phyloP scores from a whole-genome alignment of 23 tunicate genomes.

The Aplidium turbinatum region DNA sequence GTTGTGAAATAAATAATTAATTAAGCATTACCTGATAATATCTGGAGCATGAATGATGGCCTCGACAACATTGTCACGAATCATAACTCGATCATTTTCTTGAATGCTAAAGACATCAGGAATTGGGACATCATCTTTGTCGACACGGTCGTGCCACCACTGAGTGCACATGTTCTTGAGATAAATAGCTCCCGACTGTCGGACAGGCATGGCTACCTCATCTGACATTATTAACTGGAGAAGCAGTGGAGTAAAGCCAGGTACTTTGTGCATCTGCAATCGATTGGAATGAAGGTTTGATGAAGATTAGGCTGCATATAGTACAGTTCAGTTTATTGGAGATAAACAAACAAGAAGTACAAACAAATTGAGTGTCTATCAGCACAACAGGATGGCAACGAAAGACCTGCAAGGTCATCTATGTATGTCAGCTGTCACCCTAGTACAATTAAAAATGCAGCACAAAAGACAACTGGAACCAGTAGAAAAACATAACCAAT shows the following conservation, averaged over 20 bases:
- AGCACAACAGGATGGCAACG: too few species aligned
- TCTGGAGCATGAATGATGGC: constrained; percentile 95
- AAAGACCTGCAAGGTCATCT: too few species aligned
- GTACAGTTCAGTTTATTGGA: too few species aligned
- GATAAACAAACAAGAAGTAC: too few species aligned
- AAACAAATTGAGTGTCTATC: too few species aligned
- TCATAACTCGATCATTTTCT: constrained; percentile 78
- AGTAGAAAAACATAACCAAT: too few species aligned
- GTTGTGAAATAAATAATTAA: neutral
- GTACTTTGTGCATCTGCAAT: constrained; percentile 84
- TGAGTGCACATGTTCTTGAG: constrained; percentile 84
- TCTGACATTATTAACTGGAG: constrained; percentile 87
- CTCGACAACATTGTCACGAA: constrained; percentile 93
- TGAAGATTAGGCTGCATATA: too few species aligned
- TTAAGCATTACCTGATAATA: constrained; percentile 50
- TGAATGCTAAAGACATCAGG: constrained; percentile 83
- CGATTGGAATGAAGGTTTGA: too few species aligned
- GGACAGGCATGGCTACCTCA: constrained; percentile 73
- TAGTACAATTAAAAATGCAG: too few species aligned
- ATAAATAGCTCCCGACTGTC: constrained; percentile 97
- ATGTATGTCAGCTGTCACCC: too few species aligned
- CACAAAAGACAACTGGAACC: too few species aligned
- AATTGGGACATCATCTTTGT: constrained; percentile 50
- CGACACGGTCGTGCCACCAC: constrained; percentile 68
- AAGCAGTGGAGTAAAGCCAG: constrained; percentile 84